These are phyloP conservation scores for Porphyrio hochstetteri DNA, from an alignment of 2,113 vertebrate genomes.

Conservation along the genomic window DNA sequence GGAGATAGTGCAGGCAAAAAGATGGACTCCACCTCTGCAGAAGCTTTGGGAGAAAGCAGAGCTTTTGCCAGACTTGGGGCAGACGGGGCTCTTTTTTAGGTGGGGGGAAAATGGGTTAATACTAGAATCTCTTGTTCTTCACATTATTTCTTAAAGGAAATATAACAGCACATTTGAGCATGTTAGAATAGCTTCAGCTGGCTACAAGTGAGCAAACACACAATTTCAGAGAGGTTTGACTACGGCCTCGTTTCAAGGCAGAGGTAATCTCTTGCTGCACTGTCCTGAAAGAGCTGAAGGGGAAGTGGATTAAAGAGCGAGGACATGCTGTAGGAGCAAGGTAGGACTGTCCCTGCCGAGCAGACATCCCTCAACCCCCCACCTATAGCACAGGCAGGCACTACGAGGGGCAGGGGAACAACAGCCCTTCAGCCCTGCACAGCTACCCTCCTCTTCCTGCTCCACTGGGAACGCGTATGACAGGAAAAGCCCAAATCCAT, in stretches of 20 bases:
- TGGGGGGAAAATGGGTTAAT: neutral
- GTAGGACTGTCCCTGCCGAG: neutral
- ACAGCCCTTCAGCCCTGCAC: rapidly evolving
- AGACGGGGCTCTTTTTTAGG: neutral
- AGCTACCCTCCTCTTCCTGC: neutral
- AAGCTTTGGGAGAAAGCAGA: neutral
- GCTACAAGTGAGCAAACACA: neutral
- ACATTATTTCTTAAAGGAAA: neutral
- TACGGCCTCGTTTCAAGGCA: neutral
- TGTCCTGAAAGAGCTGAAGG: neutral
- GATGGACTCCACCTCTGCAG: neutral
- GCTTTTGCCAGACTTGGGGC: neutral
- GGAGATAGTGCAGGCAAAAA: neutral
- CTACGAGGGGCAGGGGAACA: neutral
- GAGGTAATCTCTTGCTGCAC: neutral
- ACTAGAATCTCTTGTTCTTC: neutral
- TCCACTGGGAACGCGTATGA: neutral
- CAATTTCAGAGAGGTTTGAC: neutral
- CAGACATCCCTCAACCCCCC: neutral
- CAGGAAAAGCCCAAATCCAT: neutral
- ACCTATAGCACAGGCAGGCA: neutral
- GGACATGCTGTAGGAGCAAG: neutral
- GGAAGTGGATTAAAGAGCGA: neutral
- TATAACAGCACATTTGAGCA: neutral
- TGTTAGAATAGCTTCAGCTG: neutral